Base-by-base conservation (phyloP, 2,888 invertebrate genomes). In the Metellina segmentata region DNA sequence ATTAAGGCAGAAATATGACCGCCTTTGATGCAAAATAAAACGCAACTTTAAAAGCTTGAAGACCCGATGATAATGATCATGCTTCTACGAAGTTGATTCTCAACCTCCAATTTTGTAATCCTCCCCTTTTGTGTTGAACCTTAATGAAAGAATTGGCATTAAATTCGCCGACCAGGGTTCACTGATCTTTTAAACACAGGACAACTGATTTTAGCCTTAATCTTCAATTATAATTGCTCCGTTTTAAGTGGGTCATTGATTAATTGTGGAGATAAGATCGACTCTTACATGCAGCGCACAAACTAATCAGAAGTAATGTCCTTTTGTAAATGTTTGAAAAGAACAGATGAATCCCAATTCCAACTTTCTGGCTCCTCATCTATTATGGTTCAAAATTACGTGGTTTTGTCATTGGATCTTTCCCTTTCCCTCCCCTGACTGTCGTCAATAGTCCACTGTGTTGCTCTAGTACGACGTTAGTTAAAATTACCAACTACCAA, bases 61-160 rank as follows among this genome's bases (percentile, higher is more conserved):
- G 34, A 34, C 34, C 34, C 34, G 34, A 34, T 2, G 34, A 34
- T 34, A 34, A 34, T 34, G 34, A 34, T 34, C 34, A 34, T 34
- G 34, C 13, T 7, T 16, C 13, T 16, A 4, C 61, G n/a, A 70
- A 70, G 7, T 61, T 53, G 69, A n/a, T 81, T 81, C 70, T 19
- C 8, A 9, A 19, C 13, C 16, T 70, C 48, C 70, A 81, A 81
- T 70, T 69, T 81, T 81, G 49, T 34, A 81, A 48, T 52, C 83
- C 83, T 72, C 83, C 83, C 51, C 72, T 83, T 83, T 71, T 71
- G 71, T 83, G 83, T 83, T 72, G 7, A 51, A 13, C 72, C 7
- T 20, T 83, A 83, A 83, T 83, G 83, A 83, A 83, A 83, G 83
- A 83, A 83, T 52, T 20, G 34, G 48, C 83, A 72, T 83, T 72